Evolutionary conservation across 2,888 invertebrate genomes (phyloP).

Genomic region (Oxyteleia sp.): DNA sequence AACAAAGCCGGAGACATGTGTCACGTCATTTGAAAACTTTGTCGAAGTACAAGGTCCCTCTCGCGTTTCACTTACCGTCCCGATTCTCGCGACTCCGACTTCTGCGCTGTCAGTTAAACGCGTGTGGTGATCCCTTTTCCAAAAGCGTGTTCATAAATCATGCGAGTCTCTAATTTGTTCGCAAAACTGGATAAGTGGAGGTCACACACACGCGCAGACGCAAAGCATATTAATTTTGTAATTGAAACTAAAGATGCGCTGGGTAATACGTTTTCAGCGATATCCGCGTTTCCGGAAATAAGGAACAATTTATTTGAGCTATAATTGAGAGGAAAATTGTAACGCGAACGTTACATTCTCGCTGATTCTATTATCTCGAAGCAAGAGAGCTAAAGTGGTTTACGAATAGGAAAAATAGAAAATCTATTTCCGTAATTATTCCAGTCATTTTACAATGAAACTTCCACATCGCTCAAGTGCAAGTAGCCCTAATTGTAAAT

Average conservation of each 20-base stretch:
- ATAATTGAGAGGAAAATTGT: slow-evolving; percentile 5
- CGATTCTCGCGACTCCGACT: slow-evolving; percentile 15
- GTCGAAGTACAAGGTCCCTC: slow-evolving; percentile 13
- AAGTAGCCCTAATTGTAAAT: too few species aligned
- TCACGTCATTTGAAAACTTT: slow-evolving; percentile 35
- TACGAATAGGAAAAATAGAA: too few species aligned
- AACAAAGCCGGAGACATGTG: slow-evolving; percentile 33
- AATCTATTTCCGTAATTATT: too few species aligned
- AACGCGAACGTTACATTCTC: background rate
- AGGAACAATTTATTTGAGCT: slow-evolving; percentile 26
- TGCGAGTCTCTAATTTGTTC: slow-evolving; percentile 56
- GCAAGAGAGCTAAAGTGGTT: background rate
- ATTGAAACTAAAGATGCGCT: slow-evolving; percentile 48
- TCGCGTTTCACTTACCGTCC: slow-evolving; percentile 22
- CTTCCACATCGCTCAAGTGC: too few species aligned
- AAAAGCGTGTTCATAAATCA: slow-evolving; percentile 53
- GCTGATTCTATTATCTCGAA: too few species aligned
- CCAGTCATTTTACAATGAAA: too few species aligned
- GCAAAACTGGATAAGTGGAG: slow-evolving; percentile 41
- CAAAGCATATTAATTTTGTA: slow-evolving; percentile 56
- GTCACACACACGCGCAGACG: slow-evolving; percentile 15
- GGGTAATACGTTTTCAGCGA: slow-evolving; percentile 29
- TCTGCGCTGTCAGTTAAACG: slow-evolving; percentile 33
- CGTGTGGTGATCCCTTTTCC: slow-evolving; percentile 29
- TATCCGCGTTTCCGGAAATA: slow-evolving; percentile 12